phyloP scores from a whole-genome alignment of 2,113 vertebrate genomes.

The Perccottus glenii region DNA sequence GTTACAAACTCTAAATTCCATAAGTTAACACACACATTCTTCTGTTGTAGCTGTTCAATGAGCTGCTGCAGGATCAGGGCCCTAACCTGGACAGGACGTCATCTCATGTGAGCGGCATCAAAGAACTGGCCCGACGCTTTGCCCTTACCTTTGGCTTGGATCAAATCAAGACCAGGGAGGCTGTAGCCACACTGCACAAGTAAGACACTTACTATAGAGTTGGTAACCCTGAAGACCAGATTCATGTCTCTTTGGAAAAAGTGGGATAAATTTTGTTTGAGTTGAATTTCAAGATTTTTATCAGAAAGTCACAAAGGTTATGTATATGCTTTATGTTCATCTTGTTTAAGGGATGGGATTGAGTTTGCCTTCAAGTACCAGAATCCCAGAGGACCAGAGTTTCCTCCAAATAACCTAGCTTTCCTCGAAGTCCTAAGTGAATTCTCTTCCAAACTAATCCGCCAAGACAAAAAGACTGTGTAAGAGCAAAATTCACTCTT shows the following conservation, averaged over 20 bases:
- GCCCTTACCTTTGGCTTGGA: slow-evolving; percentile 98
- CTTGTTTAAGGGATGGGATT: slow-evolving; percentile 89
- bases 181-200: slow-evolving; percentile 98
- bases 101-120: slow-evolving; percentile 97
- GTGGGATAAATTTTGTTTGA: too few relatives aligned
- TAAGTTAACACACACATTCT: background rate
- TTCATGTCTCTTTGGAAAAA: too few relatives aligned
- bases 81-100: slow-evolving; percentile 97
- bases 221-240: too few relatives aligned
- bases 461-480: slow-evolving; percentile 99
- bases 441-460: slow-evolving; percentile 96
- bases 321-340: background rate
- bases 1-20: background rate
- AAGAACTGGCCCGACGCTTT: slow-evolving; percentile 95
- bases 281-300: too few relatives aligned
- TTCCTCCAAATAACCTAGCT: slow-evolving; percentile 93
- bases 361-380: slow-evolving; percentile 99
- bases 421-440: slow-evolving; percentile 98
- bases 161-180: slow-evolving; percentile 98
- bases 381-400: slow-evolving; percentile 95
- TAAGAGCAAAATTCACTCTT: slow-evolving; percentile 77
- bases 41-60: slow-evolving; percentile 90
- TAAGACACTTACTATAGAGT: slow-evolving; percentile 59
- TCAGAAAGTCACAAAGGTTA: background rate
- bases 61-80: slow-evolving; percentile 97